Evolutionary conservation across 92 coral and sea anemone species (phyloP).

Genomic region (Muricea muricata): DNA sequence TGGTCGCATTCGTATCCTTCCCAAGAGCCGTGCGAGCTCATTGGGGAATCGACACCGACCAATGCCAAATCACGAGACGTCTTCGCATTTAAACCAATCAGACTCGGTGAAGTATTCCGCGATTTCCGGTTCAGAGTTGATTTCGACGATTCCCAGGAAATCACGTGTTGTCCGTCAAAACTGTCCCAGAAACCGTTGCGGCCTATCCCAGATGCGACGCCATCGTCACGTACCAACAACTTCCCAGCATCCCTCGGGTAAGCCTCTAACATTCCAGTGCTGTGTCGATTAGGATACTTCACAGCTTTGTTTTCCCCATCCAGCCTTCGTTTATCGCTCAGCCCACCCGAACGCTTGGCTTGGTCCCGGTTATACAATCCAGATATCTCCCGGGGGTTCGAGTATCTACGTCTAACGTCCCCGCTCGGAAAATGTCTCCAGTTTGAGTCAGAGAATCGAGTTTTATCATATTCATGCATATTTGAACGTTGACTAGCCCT

Average conservation of each 20-base stretch:
- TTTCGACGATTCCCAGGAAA: background rate
- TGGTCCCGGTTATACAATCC: background rate
- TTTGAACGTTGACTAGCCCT: background rate
- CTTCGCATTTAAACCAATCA: background rate
- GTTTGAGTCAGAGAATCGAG: background rate
- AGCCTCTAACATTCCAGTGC: background rate
- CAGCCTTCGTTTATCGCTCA: background rate
- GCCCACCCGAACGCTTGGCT: background rate
- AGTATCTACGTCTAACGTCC: background rate
- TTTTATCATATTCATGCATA: background rate
- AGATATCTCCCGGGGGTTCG: background rate
- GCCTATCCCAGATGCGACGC: background rate
- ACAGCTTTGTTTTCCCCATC: background rate
- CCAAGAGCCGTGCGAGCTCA: constrained; percentile 29
- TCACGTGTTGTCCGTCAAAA: background rate
- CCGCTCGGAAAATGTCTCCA: too few relatives aligned
- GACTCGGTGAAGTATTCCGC: background rate
- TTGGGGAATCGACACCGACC: background rate
- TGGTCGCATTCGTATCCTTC: constrained; percentile 37
- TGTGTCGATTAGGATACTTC: background rate
- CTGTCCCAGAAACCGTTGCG: background rate
- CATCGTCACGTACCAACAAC: background rate
- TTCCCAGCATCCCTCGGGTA: background rate
- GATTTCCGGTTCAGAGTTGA: background rate
- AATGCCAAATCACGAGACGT: background rate